Conservation (phyloP, 53 echinoderm and acorn worm genomes). For the Henricia sp. region DNA sequence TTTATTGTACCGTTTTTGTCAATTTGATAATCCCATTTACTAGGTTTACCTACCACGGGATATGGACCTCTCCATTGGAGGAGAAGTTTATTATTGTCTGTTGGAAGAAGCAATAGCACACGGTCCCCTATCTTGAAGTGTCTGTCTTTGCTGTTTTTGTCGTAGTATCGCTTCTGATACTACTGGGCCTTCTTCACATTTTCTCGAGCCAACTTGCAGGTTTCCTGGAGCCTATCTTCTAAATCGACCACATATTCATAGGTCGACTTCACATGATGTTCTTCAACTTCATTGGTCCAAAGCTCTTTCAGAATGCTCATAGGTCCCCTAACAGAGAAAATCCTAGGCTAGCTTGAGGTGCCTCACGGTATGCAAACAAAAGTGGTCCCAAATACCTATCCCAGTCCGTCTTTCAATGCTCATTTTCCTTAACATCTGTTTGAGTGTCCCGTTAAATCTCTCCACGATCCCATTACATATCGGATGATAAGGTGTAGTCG, state of each 20-base stretch:
- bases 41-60: conserved; percentile 8
- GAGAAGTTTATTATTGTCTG: conserved; percentile 23
- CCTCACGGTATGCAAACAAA: conserved; percentile 58
- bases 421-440: conserved; percentile 56
- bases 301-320: conserved; percentile 58
- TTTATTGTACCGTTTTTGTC: conserved; percentile 35
- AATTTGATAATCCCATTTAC: conserved; percentile 49
- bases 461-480: too few species aligned
- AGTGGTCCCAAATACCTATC: conserved; percentile 44
- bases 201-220: conserved; percentile 42
- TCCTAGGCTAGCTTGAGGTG: conserved; percentile 56
- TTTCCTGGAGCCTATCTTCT: conserved; percentile 43
- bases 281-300: conserved; percentile 33
- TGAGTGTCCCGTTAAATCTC: conserved; percentile 62
- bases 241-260: conserved; percentile 69
- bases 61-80: conserved; percentile 68
- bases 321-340: conserved; percentile 66
- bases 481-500: conserved; percentile 59
- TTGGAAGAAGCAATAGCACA: conserved; percentile 50
- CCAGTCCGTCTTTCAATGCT: conserved; percentile 66
- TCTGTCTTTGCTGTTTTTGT: conserved; percentile 25
- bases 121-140: conserved; percentile 39
- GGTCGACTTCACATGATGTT: conserved; percentile 18
- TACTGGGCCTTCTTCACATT: conserved; percentile 24
- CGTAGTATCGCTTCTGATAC: conserved; percentile 41